Evolutionary conservation across 2,797 vertebrate species (phyloP).

Genomic region (Lacerta bilineata): DNA sequence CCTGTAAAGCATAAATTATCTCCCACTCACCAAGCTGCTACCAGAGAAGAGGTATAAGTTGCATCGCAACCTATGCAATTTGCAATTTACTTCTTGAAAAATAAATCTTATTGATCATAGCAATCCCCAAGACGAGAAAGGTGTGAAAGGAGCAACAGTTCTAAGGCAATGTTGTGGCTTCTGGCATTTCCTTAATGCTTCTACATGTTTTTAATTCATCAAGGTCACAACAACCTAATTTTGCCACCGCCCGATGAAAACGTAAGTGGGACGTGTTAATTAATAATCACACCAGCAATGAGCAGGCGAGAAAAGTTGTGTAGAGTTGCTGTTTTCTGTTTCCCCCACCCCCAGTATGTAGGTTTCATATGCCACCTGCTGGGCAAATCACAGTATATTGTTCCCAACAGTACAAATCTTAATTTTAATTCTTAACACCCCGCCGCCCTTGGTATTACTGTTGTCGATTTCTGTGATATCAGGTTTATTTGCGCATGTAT

Average conservation of each 20-base stretch:
- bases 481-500: too few relatives aligned
- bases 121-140: conserved; percentile 19
- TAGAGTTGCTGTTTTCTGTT: neutral
- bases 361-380: conserved; percentile 76
- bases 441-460: neutral
- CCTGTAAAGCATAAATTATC: conserved; percentile 33
- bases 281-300: conserved; percentile 69
- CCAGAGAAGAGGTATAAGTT: conserved; percentile 30
- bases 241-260: conserved; percentile 71
- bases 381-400: conserved; percentile 50
- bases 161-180: conserved; percentile 58
- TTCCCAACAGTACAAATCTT: neutral
- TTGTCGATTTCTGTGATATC: too few relatives aligned
- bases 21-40: neutral
- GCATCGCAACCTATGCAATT: conserved; percentile 37
- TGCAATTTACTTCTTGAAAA: conserved; percentile 61
- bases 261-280: conserved; percentile 65
- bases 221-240: conserved; percentile 75
- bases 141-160: conserved; percentile 35
- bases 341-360: conserved; percentile 2
- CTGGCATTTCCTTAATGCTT: conserved; percentile 72
- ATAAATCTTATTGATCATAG: conserved; percentile 64
- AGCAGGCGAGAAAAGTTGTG: conserved; percentile 46
- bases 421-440: neutral
- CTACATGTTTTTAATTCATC: conserved; percentile 73